A percentile compares a stretch with the other conserved stretches of the same genome.
phyloP scores from a whole-genome alignment of 2,888 invertebrate species.

The Odontomyia ornata region DNA sequence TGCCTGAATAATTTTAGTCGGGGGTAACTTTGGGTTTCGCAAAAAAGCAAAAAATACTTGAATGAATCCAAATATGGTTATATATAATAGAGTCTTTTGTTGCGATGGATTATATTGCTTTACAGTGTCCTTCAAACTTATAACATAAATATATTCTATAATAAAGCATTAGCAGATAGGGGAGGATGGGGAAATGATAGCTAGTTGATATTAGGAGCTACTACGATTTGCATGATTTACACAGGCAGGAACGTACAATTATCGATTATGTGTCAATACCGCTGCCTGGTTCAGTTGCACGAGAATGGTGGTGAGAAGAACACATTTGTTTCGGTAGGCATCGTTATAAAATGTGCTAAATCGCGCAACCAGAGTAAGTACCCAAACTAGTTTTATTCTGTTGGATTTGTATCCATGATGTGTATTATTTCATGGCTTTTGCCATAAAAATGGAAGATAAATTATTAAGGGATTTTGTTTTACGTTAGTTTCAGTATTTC shows the following conservation, averaged over 20 bases:
- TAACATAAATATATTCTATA: no score
- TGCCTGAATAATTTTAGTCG: no score
- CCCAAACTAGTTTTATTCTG: neutral
- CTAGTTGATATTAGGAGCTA: neutral
- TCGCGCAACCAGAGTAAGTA: neutral
- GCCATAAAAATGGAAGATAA: neutral
- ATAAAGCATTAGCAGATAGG: neutral
- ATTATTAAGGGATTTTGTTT: neutral
- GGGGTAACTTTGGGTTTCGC: no score
- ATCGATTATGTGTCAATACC: no score
- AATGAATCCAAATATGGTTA: no score
- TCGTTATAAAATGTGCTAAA: neutral
- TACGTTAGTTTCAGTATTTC: neutral
- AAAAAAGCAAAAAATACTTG: no score
- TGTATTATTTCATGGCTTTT: neutral
- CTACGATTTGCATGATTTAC: neutral
- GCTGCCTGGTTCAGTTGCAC: no score
- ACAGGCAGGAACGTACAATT: neutral
- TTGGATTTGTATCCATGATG: neutral
- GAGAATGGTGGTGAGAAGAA: neutral
- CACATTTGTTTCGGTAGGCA: neutral
- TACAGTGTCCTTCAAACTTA: no score
- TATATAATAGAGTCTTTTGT: no score
- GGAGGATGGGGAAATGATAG: neutral
- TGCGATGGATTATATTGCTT: no score